Base-by-base conservation (phyloP, 37 sponge, comb jelly and placozoan genomes). In the Theonella swinhoei region DNA sequence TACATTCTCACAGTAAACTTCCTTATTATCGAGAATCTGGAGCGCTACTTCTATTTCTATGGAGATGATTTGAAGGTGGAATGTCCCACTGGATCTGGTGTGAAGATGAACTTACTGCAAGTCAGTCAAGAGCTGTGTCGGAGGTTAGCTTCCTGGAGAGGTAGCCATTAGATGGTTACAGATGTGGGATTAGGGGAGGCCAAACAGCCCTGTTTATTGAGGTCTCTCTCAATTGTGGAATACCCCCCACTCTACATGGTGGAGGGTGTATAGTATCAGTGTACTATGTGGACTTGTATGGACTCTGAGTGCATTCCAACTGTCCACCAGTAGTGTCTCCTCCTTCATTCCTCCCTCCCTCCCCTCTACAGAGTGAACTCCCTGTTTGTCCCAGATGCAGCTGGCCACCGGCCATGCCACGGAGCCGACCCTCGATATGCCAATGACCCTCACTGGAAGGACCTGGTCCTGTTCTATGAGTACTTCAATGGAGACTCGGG, bases 381-480 rank as follows among this genome's bases (percentile, higher is more conserved):
- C 14, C 54, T 47, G 11, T 47, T 47, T 14, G 54, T 47, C 54
- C 54, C 54, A 7, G 7, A 7, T 7, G 7, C 54, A 7, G 30
- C 25, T 58, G 89, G 83, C 41, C 33, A 31, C 2, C 95, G 95
- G 35, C 95, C 98, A 0, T 97, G 98, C 68, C 98, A 97, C 67
- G 96, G 98, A 0, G 93, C 92, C 37, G 81, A 82, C 69, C 74
- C 72, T 36, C 88, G 71, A 30, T 97, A 97, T 47, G 43, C 81
- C 71, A 23, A 62, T 40, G 96, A 97, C 85, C 98, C 98, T 30
- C 63, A 87, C 82, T 97, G 93, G 93, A 92, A 90, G 61, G 84
- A 97, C 43, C 91, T 97, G 30, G 88, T 97, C n/a, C 80, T 97
- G 54, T 97, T 97, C 85, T 94, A 97, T 73, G 98, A 97, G 76